Evolutionary conservation across 2,113 vertebrate genomes (phyloP).

Genomic region (Perognathus longimembris): DNA sequence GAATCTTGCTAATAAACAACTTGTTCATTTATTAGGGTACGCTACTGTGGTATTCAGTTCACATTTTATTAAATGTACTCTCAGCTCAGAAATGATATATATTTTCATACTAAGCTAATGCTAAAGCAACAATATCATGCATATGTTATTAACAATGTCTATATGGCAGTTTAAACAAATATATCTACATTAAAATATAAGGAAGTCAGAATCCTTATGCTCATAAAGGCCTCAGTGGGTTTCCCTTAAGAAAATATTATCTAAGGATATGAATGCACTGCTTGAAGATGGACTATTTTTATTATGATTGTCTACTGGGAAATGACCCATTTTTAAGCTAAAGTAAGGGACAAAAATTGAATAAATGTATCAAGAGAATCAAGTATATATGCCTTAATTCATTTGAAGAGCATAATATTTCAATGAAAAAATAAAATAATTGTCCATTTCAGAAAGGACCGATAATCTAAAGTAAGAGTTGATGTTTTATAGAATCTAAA

Average conservation of each 20-base stretch:
- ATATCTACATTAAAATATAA: constrained; percentile 55
- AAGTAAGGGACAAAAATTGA: not conserved
- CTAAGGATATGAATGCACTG: constrained; percentile 33
- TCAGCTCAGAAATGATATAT: not conserved
- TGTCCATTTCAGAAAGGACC: constrained; percentile 36
- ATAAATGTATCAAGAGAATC: constrained; percentile 56
- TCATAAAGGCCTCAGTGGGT: constrained; percentile 3
- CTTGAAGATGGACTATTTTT: constrained; percentile 63
- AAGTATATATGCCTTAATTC: constrained; percentile 44
- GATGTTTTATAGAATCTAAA: constrained; percentile 38
- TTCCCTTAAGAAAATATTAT: constrained; percentile 62
- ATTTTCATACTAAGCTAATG: constrained; percentile 43
- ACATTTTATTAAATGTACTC: constrained; percentile 54
- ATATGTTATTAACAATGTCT: constrained; percentile 40
- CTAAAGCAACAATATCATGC: constrained; percentile 35
- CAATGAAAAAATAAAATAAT: constrained; percentile 55
- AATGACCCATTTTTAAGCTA: constrained; percentile 65
- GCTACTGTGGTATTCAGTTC: constrained; percentile 25
- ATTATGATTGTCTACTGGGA: constrained; percentile 66
- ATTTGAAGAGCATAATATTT: constrained; percentile 59
- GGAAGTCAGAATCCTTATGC: constrained; percentile 48
- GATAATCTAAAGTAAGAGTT: constrained; percentile 36
- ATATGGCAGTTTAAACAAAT: constrained; percentile 34
- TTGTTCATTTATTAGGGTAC: not conserved
- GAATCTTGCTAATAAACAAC: constrained; percentile 60